These are phyloP conservation scores for Stichodactyla helianthus DNA, from an alignment of 64 coral and sea anemone species.

Conservation along the genomic window DNA sequence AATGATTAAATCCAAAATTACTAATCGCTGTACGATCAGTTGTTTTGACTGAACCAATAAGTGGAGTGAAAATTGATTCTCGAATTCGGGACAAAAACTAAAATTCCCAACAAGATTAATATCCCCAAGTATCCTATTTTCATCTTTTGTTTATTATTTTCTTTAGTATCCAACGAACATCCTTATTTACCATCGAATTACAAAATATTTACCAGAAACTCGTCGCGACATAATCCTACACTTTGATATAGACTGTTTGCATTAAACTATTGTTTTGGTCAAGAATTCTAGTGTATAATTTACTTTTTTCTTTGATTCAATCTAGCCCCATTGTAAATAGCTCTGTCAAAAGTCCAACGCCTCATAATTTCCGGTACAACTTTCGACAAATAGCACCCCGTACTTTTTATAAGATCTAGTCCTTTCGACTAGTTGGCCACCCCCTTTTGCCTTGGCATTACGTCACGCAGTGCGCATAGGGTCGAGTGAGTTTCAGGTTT, in stretches of 20 bases:
- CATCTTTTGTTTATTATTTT: no score
- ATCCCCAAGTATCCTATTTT: no score
- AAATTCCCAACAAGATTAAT: no score
- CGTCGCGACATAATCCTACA: neutral
- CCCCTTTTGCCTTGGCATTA: neutral
- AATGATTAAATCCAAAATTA: no score
- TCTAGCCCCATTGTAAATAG: neutral
- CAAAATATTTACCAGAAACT: neutral
- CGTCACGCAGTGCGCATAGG: constrained; percentile 1
- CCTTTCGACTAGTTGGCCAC: neutral
- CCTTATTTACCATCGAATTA: neutral
- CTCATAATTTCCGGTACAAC: neutral
- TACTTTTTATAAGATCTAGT: neutral
- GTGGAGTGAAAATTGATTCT: no score
- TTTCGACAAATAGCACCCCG: neutral
- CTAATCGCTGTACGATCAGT: no score
- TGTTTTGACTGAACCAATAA: no score
- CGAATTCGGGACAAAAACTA: no score
- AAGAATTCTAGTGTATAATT: neutral
- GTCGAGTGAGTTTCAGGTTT: neutral
- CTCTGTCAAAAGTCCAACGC: neutral
- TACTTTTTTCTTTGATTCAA: neutral
- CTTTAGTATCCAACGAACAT: no score
- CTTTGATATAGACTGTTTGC: no score
- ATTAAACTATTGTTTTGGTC: neutral